phyloP scores from a whole-genome alignment of 2,113 vertebrate species.

The Nycticorax nycticorax region DNA sequence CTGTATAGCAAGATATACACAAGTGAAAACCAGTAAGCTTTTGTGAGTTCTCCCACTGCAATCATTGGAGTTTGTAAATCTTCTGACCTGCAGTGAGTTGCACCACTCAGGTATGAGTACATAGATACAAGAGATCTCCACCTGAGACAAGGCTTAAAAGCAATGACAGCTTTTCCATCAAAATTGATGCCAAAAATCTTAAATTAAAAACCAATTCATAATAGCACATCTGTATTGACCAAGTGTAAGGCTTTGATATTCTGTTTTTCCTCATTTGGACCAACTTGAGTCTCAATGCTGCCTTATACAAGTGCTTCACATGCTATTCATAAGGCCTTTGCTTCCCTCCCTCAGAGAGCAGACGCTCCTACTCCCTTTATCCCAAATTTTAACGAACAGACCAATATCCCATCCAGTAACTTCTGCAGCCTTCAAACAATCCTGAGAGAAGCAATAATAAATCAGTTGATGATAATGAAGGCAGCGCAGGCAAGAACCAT shows the following conservation, averaged over 20 bases:
- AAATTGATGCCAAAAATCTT: not conserved
- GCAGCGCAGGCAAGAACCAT: not conserved
- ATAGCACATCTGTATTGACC: not conserved
- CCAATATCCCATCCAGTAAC: not conserved
- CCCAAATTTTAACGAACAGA: not conserved
- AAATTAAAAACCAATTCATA: not conserved
- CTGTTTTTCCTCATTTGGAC: not conserved
- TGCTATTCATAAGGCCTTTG: not conserved
- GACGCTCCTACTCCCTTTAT: not conserved
- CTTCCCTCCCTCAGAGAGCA: not conserved
- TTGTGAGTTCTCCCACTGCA: not conserved
- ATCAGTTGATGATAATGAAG: not conserved
- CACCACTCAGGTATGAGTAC: not conserved
- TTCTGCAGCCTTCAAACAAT: not conserved
- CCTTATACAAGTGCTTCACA: not conserved
- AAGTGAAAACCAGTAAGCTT: not conserved
- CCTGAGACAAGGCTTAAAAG: not conserved
- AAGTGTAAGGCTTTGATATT: not conserved
- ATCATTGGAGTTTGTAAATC: not conserved
- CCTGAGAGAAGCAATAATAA: not conserved
- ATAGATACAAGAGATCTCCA: not conserved
- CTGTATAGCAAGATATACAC: not conserved
- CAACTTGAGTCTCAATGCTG: not conserved
- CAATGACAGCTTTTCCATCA: not conserved
- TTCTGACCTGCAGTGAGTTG: not conserved